phyloP scores from a whole-genome alignment of 2,797 vertebrate species.

The Crenichthys baileyi region DNA sequence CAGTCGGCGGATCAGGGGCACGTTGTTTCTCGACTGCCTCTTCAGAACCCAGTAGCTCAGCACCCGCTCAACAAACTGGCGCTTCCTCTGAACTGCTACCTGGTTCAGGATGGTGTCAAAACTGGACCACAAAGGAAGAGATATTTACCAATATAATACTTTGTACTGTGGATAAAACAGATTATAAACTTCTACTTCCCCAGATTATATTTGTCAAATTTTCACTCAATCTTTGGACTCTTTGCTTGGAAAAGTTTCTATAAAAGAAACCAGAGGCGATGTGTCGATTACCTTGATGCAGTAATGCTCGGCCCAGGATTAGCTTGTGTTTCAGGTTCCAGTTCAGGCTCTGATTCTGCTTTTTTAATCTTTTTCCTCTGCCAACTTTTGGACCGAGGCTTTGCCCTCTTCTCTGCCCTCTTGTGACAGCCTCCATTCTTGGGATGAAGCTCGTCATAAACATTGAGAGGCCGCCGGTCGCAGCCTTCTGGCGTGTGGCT shows the following conservation, averaged over 20 bases:
- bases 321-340: conserved; percentile 81
- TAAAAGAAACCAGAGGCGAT: not conserved
- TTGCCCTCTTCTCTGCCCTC: conserved; percentile 82
- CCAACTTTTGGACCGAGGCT: conserved; percentile 70
- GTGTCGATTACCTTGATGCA: conserved; percentile 86
- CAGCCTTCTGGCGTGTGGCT: conserved; percentile 93
- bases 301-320: conserved; percentile 92
- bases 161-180: not conserved
- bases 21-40: conserved; percentile 94
- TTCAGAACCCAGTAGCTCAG: conserved; percentile 98
- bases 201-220: not conserved
- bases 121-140: conserved; percentile 69
- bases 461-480: conserved; percentile 88
- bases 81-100: conserved; percentile 96
- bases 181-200: not conserved
- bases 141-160: not conserved
- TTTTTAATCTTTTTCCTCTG: conserved; percentile 89
- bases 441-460: conserved; percentile 89
- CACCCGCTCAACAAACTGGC: conserved; percentile 90
- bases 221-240: not conserved
- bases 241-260: not conserved
- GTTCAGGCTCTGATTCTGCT: conserved; percentile 76
- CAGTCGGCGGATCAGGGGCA: conserved; percentile 93
- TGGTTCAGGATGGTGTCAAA: conserved; percentile 96
- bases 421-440: conserved; percentile 90